Conservation (phyloP, 2,113 vertebrate species). For the Cyphomyrus plagiostoma region DNA sequence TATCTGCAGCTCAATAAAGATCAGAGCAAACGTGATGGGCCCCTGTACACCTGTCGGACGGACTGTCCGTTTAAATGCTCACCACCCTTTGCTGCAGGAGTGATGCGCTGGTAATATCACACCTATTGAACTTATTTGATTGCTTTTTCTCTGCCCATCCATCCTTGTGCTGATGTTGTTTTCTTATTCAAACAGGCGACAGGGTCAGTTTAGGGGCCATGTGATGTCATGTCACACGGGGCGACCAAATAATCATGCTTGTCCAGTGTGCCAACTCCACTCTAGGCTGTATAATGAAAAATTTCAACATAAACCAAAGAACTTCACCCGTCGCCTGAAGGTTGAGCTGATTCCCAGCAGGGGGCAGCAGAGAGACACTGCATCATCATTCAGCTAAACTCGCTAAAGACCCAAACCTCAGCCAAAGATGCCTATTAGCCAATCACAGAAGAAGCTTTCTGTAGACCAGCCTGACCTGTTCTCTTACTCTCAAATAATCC, state of each 20-base stretch:
- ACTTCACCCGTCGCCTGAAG: neutral
- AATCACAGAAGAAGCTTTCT: neutral
- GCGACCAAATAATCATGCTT: neutral
- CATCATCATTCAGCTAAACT: neutral
- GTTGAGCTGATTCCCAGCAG: neutral
- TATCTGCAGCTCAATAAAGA: conserved; percentile 47
- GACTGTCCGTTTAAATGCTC: neutral
- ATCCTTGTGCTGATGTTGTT: neutral
- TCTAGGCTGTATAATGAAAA: neutral
- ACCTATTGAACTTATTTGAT: conserved; percentile 4
- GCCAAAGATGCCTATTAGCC: neutral
- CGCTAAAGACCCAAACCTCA: neutral
- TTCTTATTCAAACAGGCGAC: neutral
- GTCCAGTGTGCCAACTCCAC: neutral
- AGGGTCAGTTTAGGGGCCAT: neutral
- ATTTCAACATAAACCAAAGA: neutral
- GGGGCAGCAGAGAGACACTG: neutral
- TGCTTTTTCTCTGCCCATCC: neutral
- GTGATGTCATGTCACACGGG: neutral
- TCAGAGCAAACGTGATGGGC: conserved; percentile 42
- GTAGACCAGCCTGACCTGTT: neutral
- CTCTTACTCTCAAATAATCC: neutral
- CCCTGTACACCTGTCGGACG: neutral
- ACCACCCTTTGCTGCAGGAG: neutral
- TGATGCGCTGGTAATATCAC: neutral